Conservation (phyloP, 2,797 vertebrate genomes). For the Cirrhinus mrigala region DNA sequence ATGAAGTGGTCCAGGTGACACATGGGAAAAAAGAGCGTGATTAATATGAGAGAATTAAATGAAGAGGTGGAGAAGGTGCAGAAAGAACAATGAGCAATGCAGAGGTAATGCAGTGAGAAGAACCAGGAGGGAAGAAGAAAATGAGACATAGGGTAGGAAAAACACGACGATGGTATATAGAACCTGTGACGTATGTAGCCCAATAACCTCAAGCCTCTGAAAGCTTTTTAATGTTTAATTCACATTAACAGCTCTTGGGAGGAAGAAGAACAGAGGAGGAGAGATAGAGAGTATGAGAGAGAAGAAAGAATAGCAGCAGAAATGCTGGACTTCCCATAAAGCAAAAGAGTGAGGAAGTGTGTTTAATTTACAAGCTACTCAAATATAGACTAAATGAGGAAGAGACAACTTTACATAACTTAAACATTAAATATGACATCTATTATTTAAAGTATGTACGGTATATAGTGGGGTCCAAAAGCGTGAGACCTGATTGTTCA, state of each 20-base stretch:
- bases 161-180: slow-evolving; percentile 45
- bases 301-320: slow-evolving; percentile 47
- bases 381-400: neutral
- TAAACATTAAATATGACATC: neutral
- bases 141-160: slow-evolving; percentile 47
- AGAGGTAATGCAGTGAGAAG: slow-evolving; percentile 64
- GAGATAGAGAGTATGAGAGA: slow-evolving; percentile 54
- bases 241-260: slow-evolving; percentile 60
- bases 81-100: slow-evolving; percentile 67
- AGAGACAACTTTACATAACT: neutral
- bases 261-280: slow-evolving; percentile 53
- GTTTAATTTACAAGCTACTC: slow-evolving; percentile 29
- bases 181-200: slow-evolving; percentile 66
- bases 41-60: slow-evolving; percentile 38
- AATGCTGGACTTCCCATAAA: slow-evolving; percentile 36
- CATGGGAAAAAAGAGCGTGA: slow-evolving; percentile 8
- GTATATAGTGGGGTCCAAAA: neutral
- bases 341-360: slow-evolving; percentile 16
- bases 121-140: slow-evolving; percentile 48
- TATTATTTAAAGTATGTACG: neutral
- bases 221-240: slow-evolving; percentile 74
- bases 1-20: slow-evolving; percentile 23
- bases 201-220: slow-evolving; percentile 64
- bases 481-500: neutral
- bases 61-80: slow-evolving; percentile 64